Evolutionary conservation across 2,797 vertebrate species (phyloP).

Genomic region (Coregonus ussuriensis): DNA sequence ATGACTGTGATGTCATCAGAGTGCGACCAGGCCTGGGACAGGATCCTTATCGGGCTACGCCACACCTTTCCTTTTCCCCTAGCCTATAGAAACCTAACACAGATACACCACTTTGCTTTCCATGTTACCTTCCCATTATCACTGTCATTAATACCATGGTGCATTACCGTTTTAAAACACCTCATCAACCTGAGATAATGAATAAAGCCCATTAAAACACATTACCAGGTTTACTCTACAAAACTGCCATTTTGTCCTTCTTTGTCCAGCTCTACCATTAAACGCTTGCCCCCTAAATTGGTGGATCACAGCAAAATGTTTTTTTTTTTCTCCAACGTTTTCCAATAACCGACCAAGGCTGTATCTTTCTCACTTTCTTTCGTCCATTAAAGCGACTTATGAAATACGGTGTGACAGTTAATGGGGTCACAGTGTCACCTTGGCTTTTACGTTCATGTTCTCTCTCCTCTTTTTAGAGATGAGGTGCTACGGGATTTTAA

Average conservation of each 20-base stretch:
- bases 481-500: slow-evolving; percentile 62
- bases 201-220: no score
- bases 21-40: no score
- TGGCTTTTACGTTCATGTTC: slow-evolving; percentile 64
- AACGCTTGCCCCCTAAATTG: neutral
- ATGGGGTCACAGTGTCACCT: slow-evolving; percentile 66
- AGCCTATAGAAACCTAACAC: no score
- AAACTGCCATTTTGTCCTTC: neutral
- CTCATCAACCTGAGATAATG: neutral
- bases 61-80: neutral
- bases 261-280: neutral
- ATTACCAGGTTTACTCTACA: neutral
- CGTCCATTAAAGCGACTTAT: slow-evolving; percentile 37
- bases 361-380: slow-evolving; percentile 39
- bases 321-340: neutral
- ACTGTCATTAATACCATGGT: neutral
- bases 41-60: no score
- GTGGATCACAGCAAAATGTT: neutral
- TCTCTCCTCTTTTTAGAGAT: slow-evolving; percentile 52
- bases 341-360: slow-evolving; percentile 9
- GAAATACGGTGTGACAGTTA: slow-evolving; percentile 58
- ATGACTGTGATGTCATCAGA: no score
- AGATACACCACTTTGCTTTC: no score
- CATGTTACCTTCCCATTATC: neutral
- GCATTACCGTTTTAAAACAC: neutral